phyloP scores from a whole-genome alignment of 2,113 vertebrate genomes.

The Protomyctophum bolini region DNA sequence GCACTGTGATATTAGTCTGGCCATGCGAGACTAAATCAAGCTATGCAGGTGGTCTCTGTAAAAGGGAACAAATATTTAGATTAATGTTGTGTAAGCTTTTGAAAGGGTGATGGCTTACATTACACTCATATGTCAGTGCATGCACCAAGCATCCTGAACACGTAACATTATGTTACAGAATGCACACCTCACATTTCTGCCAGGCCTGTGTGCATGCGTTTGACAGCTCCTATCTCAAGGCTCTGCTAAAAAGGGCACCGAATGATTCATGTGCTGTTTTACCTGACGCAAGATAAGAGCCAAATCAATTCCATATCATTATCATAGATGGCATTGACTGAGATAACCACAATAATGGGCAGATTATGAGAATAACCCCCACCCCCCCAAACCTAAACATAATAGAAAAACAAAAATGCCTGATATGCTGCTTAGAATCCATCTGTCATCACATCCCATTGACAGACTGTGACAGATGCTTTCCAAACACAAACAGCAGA shows the following conservation, averaged over 20 bases:
- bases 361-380: conserved; percentile 34
- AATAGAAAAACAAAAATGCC: conserved; percentile 34
- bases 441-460: conserved; percentile 53
- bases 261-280: background rate
- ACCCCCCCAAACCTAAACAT: background rate
- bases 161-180: background rate
- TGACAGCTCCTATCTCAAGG: conserved; percentile 1
- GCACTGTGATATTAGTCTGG: too few species aligned
- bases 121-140: too few species aligned
- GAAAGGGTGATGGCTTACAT: too few species aligned
- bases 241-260: background rate
- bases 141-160: background rate
- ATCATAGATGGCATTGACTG: conserved; percentile 30
- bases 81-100: too few species aligned
- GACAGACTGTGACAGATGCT: conserved; percentile 58
- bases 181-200: conserved; percentile 6
- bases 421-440: conserved; percentile 48
- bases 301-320: conserved; percentile 25
- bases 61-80: too few species aligned
- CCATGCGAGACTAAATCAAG: too few species aligned
- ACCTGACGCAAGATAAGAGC: conserved; percentile 26
- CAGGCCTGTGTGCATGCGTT: background rate
- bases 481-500: conserved; percentile 43
- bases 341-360: conserved; percentile 47
- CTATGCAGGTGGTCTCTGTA: too few species aligned